Evolutionary conservation across 2,888 invertebrate genomes (phyloP).

Genomic region (Imbricaverruca yamaguchii): DNA sequence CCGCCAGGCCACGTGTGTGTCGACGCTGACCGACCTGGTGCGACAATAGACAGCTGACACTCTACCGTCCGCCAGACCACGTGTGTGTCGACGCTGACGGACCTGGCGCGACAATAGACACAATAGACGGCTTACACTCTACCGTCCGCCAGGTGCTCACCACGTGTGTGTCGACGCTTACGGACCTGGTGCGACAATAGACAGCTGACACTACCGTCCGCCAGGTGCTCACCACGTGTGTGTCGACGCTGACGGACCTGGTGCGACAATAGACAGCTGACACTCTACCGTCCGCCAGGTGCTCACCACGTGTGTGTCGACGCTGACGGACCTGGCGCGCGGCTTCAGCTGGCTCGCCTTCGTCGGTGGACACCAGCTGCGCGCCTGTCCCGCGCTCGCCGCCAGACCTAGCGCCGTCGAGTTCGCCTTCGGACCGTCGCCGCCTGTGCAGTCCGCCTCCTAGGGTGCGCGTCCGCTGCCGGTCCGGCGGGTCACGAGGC

Average conservation of each 20-base stretch:
- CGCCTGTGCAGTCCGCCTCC: background rate
- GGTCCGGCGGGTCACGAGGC: too few relatives aligned
- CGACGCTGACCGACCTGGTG: too few relatives aligned
- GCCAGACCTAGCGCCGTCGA: background rate
- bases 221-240: too few relatives aligned
- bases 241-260: too few relatives aligned
- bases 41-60: background rate
- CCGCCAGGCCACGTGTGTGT: too few relatives aligned
- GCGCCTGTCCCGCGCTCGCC: background rate
- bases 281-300: background rate
- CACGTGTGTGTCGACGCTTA: background rate
- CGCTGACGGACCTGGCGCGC: background rate
- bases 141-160: background rate
- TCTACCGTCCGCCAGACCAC: background rate
- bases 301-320: background rate
- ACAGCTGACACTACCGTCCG: too few relatives aligned
- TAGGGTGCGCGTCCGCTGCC: background rate
- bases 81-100: too few relatives aligned
- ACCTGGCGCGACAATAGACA: too few relatives aligned
- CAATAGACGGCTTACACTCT: background rate
- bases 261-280: too few relatives aligned
- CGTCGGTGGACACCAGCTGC: background rate
- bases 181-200: background rate
- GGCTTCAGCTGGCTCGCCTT: background rate
- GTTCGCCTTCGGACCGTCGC: conserved; percentile 3